Conservation (phyloP, 2,888 invertebrate species). For the Dyspetes luteomarginatus region DNA sequence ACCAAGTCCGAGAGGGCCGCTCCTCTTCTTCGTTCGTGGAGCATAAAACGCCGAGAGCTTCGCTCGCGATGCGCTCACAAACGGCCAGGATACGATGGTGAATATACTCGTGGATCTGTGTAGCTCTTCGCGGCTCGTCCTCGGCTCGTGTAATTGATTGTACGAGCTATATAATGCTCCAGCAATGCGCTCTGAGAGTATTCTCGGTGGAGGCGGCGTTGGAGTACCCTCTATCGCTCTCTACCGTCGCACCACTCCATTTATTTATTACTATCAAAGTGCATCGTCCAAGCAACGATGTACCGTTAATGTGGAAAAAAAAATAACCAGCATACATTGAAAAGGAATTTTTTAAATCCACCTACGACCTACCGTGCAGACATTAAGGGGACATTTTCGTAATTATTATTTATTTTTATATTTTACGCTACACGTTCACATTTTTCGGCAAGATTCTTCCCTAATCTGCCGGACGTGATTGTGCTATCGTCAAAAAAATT, state of each 20-base stretch:
- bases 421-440: no score
- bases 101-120: slow-evolving; percentile 49
- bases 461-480: no score
- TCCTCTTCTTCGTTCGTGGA: slow-evolving; percentile 64
- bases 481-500: no score
- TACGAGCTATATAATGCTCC: slow-evolving; percentile 61
- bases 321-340: slow-evolving; percentile 23
- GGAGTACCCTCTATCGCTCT: slow-evolving; percentile 32
- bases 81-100: slow-evolving; percentile 55
- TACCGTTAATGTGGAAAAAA: slow-evolving; percentile 58
- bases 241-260: slow-evolving; percentile 59
- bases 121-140: slow-evolving; percentile 56
- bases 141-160: slow-evolving; percentile 68
- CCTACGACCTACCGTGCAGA: no score
- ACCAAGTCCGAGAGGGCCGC: slow-evolving; percentile 70
- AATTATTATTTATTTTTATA: no score
- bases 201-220: slow-evolving; percentile 19
- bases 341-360: not conserved
- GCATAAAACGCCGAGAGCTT: slow-evolving; percentile 45
- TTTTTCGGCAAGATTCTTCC: no score
- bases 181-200: slow-evolving; percentile 30
- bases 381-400: no score
- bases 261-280: slow-evolving; percentile 68
- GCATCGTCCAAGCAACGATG: slow-evolving; percentile 62
- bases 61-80: slow-evolving; percentile 58